Percentiles rank a stretch among this genome's conserved stretches.
phyloP scores from a whole-genome alignment of 2,113 vertebrate genomes.

The Tenrec ecaudatus region DNA sequence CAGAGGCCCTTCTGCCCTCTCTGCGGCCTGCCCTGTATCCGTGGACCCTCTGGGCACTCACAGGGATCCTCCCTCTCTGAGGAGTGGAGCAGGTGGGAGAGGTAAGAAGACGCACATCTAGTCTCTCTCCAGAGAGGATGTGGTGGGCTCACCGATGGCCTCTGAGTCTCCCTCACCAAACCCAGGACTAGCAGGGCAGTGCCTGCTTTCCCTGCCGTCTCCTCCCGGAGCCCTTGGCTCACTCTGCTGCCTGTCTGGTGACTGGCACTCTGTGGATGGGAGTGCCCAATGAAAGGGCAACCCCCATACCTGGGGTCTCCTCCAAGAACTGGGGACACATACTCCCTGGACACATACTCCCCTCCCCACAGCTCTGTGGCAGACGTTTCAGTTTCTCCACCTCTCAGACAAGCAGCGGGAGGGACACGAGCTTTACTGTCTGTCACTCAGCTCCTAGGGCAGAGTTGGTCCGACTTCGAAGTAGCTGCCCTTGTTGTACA shows the following conservation, averaged over 20 bases:
- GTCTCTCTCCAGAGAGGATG: not conserved
- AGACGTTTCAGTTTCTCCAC: too few species aligned
- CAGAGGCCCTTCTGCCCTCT: not conserved
- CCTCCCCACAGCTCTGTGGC: not conserved
- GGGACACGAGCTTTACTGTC: not conserved
- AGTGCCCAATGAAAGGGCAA: not conserved
- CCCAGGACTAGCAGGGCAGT: not conserved
- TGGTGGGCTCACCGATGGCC: not conserved
- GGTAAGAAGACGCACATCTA: not conserved
- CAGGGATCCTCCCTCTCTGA: not conserved
- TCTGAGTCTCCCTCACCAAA: not conserved
- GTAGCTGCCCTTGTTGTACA: not conserved
- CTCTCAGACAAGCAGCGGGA: not conserved
- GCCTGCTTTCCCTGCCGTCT: not conserved
- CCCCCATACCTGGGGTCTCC: not conserved
- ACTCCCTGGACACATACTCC: not conserved
- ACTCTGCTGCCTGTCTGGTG: not conserved
- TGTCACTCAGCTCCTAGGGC: not conserved
- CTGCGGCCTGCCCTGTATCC: not conserved
- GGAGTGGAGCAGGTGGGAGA: not conserved
- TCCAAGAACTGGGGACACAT: not conserved
- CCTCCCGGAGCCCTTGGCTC: not conserved
- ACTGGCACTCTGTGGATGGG: not conserved
- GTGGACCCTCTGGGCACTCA: not conserved
- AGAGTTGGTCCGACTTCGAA: not conserved